phyloP scores from a whole-genome alignment of 2,113 vertebrate species.

The Gobiocypris rarus region DNA sequence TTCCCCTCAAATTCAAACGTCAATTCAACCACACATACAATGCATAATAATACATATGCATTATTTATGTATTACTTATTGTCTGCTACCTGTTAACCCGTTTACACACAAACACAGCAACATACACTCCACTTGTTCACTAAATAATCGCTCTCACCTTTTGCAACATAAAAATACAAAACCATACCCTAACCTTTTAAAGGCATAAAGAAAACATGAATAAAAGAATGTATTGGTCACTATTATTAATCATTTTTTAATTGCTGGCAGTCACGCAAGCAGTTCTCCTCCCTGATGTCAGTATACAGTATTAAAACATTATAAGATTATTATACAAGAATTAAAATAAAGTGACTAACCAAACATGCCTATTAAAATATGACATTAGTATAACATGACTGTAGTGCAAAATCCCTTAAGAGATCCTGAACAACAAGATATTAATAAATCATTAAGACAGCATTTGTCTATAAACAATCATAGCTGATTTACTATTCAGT shows the following conservation, averaged over 20 bases:
- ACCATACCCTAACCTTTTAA: not conserved
- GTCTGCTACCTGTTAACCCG: not conserved
- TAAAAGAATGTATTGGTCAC: not conserved
- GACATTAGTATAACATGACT: not conserved
- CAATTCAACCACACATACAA: not conserved
- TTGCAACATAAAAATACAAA: not conserved
- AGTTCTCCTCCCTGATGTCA: not conserved
- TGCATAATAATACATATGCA: not conserved
- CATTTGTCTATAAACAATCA: not conserved
- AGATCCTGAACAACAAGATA: not conserved
- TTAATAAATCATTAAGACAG: not conserved
- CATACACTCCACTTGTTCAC: not conserved
- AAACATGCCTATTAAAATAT: not conserved
- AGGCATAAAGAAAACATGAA: not conserved
- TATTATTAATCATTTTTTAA: not conserved
- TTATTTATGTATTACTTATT: conserved; percentile 7
- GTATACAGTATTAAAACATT: not conserved
- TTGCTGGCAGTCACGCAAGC: not conserved
- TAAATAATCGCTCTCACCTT: not conserved
- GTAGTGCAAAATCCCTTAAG: not conserved
- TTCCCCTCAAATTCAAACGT: not conserved
- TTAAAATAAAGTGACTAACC: not conserved
- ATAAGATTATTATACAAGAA: not conserved
- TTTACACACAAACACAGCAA: not conserved
- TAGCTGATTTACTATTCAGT: not conserved